Evolutionary conservation across 2,113 vertebrate species (phyloP).

Genomic region (Colaptes auratus): DNA sequence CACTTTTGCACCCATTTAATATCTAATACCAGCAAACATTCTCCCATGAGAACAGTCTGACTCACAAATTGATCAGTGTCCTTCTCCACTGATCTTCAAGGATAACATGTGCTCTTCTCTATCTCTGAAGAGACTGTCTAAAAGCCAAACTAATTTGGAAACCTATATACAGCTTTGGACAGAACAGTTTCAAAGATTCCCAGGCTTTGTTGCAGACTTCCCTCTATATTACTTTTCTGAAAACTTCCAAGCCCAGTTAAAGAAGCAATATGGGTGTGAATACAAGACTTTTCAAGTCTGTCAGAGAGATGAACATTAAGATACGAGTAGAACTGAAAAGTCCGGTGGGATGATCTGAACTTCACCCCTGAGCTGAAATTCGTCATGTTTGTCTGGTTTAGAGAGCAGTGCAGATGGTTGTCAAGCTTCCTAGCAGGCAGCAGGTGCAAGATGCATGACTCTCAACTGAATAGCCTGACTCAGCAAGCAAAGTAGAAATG

Average conservation of each 20-base stretch:
- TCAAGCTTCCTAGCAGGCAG: neutral
- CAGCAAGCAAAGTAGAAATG: neutral
- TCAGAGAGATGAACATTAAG: neutral
- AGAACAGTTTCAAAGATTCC: neutral
- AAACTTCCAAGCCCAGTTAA: neutral
- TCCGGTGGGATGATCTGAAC: neutral
- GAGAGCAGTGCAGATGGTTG: neutral
- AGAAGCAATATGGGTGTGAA: neutral
- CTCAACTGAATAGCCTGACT: neutral
- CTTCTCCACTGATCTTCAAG: neutral
- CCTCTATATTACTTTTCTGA: neutral
- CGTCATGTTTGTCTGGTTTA: neutral
- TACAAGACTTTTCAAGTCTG: neutral
- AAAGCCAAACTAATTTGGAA: neutral
- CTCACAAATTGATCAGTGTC: neutral
- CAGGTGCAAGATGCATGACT: neutral
- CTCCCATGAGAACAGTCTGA: neutral
- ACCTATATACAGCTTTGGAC: neutral
- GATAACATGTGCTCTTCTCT: neutral
- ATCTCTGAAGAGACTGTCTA: neutral
- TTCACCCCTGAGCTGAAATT: neutral
- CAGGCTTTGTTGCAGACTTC: neutral
- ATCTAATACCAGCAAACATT: neutral
- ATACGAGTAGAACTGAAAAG: neutral
- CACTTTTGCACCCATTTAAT: neutral